Evolutionary conservation across 2,113 vertebrate species (phyloP).

Genomic region (Megaptera novaeangliae): DNA sequence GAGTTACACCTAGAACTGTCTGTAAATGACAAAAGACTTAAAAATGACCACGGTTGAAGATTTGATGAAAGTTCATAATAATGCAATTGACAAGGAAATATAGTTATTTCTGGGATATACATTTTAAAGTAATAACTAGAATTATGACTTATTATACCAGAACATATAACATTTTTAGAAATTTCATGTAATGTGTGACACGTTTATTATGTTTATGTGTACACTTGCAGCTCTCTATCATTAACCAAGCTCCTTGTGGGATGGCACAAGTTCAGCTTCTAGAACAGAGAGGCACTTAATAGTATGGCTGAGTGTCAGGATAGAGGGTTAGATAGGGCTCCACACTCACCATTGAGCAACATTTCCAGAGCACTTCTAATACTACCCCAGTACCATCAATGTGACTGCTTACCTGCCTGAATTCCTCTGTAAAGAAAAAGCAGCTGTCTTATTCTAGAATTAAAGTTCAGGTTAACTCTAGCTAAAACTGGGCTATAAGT

Average conservation of each 20-base stretch:
- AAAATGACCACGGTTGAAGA: too few species aligned
- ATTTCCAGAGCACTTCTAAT: not conserved
- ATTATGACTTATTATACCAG: too few species aligned
- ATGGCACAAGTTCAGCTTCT: not conserved
- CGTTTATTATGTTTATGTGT: fast-evolving
- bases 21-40: too few species aligned
- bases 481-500: not conserved
- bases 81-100: too few species aligned
- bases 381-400: not conserved
- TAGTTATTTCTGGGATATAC: too few species aligned
- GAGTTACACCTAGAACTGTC: too few species aligned
- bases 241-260: not conserved
- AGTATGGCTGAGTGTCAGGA: not conserved
- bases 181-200: not conserved
- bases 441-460: not conserved
- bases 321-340: not conserved
- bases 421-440: not conserved
- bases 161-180: too few species aligned
- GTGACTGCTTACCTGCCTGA: not conserved
- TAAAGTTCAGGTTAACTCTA: not conserved
- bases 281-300: not conserved
- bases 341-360: not conserved
- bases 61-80: too few species aligned
- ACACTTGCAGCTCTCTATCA: not conserved
- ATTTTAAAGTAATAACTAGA: too few species aligned